Percentiles rank a stretch among this genome's conserved stretches.
Conservation (phyloP, 2,113 vertebrate genomes). For the Trichomycterus rosablanca region DNA sequence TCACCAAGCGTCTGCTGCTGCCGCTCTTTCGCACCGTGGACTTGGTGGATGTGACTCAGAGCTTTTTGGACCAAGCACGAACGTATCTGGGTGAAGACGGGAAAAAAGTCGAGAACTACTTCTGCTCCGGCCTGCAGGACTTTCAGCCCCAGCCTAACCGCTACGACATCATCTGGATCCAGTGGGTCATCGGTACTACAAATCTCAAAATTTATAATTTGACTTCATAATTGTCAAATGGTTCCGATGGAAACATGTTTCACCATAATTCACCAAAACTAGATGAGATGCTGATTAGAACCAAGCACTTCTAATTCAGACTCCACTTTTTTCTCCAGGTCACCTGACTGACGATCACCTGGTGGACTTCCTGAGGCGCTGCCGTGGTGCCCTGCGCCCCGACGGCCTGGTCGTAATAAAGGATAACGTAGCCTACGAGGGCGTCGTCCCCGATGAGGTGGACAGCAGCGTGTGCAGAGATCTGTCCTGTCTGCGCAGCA, state of each 20-base stretch:
- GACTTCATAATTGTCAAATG: too few relatives aligned
- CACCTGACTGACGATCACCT: conserved; percentile 90
- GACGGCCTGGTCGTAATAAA: conserved; percentile 88
- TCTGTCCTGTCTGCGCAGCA: conserved; percentile 69
- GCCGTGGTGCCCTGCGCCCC: conserved; percentile 74
- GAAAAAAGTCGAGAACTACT: conserved; percentile 82
- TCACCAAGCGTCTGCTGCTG: conserved; percentile 88
- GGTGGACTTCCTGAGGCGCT: conserved; percentile 81
- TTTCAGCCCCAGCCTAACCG: conserved; percentile 77
- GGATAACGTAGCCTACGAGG: conserved; percentile 94
- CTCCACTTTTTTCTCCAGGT: conserved; percentile 56
- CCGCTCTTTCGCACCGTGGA: conserved; percentile 86
- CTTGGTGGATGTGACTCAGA: conserved; percentile 90
- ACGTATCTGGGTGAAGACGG: conserved; percentile 84
- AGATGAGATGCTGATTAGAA: too few relatives aligned
- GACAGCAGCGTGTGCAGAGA: conserved; percentile 96
- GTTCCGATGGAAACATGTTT: too few relatives aligned
- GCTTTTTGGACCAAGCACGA: conserved; percentile 86
- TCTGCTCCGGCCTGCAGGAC: conserved; percentile 89
- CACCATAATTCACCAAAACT: too few relatives aligned
- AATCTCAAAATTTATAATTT: not conserved
- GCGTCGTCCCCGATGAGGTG: conserved; percentile 87
- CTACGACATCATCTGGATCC: conserved; percentile 96
- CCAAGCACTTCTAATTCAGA: too few relatives aligned
- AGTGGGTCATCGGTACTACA: conserved; percentile 90